Percentiles rank a stretch among this genome's conserved stretches.
These are phyloP conservation scores for Chromis chromis DNA, from an alignment of 2,797 vertebrate genomes.

Conservation along the genomic window DNA sequence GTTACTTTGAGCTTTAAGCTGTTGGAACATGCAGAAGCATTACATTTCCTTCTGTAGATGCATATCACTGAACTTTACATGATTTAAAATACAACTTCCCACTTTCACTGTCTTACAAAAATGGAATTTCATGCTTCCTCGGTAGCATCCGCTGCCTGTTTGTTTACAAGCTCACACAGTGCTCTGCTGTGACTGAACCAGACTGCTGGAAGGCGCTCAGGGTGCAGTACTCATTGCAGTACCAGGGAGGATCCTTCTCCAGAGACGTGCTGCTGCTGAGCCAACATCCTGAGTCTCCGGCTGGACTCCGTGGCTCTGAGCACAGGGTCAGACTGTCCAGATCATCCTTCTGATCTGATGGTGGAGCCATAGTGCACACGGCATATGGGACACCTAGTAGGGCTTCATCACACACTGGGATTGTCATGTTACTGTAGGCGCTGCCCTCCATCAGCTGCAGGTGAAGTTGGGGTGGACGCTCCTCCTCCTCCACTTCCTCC, in stretches of 20 bases:
- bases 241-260: conserved; percentile 66
- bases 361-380: conserved; percentile 17
- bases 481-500: conserved; percentile 17
- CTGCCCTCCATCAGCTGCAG: conserved; percentile 14
- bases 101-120: background rate
- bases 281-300: conserved; percentile 69
- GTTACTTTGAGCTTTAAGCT: background rate
- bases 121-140: conserved; percentile 2
- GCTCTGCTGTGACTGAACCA: background rate
- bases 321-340: conserved; percentile 1
- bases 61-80: background rate
- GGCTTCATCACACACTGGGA: background rate
- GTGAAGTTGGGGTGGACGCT: background rate
- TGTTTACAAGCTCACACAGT: background rate
- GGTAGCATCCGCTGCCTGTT: too few species aligned
- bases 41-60: background rate
- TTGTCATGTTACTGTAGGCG: conserved; percentile 34
- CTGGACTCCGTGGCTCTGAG: conserved; percentile 7
- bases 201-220: conserved; percentile 52
- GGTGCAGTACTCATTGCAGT: conserved; percentile 82
- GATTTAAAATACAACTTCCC: background rate
- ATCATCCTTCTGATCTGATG: background rate
- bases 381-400: conserved; percentile 46
- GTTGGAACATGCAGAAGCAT: too few species aligned
- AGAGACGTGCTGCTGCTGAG: conserved; percentile 50